Evolutionary conservation across 2,113 vertebrate genomes (phyloP).

Genomic region (Equus quagga): DNA sequence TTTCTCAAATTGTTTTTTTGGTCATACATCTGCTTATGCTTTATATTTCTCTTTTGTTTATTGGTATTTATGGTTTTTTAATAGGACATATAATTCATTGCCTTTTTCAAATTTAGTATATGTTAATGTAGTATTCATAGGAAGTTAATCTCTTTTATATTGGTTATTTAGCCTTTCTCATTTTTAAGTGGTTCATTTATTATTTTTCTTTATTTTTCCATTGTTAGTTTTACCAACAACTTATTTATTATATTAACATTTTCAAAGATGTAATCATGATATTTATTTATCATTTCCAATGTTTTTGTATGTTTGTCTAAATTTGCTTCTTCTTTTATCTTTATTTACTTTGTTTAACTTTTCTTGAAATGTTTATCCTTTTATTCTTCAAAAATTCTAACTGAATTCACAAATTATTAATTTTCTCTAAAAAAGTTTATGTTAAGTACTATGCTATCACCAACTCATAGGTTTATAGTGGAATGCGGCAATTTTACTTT

Average conservation of each 20-base stretch:
- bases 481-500: neutral
- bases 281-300: neutral
- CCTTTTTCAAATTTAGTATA: slow-evolving; percentile 26
- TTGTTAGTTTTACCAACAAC: neutral
- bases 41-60: neutral
- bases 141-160: slow-evolving; percentile 6
- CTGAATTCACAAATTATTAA: neutral
- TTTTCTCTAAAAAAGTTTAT: neutral
- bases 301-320: neutral
- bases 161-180: neutral
- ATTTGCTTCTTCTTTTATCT: neutral
- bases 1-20: neutral
- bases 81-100: neutral
- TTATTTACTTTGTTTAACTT: neutral
- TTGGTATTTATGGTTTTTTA: neutral
- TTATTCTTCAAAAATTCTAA: slow-evolving; percentile 13
- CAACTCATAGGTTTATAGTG: neutral
- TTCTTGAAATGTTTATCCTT: neutral
- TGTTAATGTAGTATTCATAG: neutral
- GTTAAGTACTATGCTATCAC: neutral
- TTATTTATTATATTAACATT: neutral
- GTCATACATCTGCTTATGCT: neutral
- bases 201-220: neutral
- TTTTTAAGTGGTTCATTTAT: slow-evolving; percentile 28
- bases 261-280: neutral